Evolutionary conservation across 2,888 invertebrate genomes (phyloP).

Genomic region (Eristalis arbustorum): DNA sequence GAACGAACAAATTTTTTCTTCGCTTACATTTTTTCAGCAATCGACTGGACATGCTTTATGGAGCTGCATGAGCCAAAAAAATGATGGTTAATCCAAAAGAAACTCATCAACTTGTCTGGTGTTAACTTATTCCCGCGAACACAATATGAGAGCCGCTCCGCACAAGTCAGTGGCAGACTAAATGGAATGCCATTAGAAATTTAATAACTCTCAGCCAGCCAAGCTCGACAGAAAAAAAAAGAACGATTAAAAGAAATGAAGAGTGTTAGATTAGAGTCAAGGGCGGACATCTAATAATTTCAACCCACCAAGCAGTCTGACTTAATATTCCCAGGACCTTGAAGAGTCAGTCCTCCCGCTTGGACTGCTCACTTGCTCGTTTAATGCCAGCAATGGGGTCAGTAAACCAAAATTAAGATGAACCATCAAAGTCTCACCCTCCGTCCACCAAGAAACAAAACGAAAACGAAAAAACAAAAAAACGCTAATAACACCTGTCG

Average conservation of each 20-base stretch:
- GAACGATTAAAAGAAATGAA: neutral
- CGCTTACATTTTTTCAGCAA: too few relatives aligned
- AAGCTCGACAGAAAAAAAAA: neutral
- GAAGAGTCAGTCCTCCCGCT: neutral
- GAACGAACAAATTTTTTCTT: too few relatives aligned
- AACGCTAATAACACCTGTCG: neutral
- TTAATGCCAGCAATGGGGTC: neutral
- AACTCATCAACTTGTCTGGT: neutral
- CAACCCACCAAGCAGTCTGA: neutral
- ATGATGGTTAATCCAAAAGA: too few relatives aligned
- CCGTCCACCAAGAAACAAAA: neutral
- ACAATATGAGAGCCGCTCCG: neutral
- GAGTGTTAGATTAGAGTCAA: neutral
- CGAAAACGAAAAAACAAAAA: too few relatives aligned
- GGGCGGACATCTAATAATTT: neutral
- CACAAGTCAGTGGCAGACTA: neutral
- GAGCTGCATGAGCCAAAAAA: too few relatives aligned
- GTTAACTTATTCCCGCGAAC: neutral
- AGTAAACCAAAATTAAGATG: neutral
- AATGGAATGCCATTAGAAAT: neutral
- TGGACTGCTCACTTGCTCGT: neutral
- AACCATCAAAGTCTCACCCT: neutral
- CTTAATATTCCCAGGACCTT: neutral
- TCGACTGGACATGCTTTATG: too few relatives aligned
- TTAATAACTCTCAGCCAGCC: neutral